Base-by-base conservation (phyloP, 2,888 invertebrate species). In the Phanerotoma sp. region DNA sequence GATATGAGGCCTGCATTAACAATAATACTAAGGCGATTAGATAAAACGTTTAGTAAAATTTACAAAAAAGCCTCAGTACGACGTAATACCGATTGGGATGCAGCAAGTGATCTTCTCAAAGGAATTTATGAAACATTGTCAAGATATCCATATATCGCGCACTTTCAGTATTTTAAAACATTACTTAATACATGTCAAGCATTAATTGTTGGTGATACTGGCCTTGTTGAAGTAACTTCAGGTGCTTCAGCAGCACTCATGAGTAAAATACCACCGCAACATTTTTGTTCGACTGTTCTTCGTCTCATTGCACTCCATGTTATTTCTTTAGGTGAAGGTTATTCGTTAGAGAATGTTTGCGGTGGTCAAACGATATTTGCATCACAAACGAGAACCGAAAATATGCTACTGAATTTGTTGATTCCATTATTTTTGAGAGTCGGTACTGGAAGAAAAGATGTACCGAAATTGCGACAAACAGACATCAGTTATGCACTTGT, bases 271-370 rank as follows among this genome's bases (percentile, higher is more conserved):
- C 96, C 97, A 2, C 97, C 97, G 28, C 88, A 91, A 46, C 89
- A 92, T 71, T 99, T 99, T 79, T 96, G 95, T 73, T 93, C 96
- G 25, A 94, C 94, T 41, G 96, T 96, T n/a, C 91, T 99, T 38
- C 84, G 96, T 60, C 82, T 99, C 40, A 90, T 97, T 53, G 95
- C 96, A 1, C 83, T 97, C 62, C 96, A 99, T 80, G 92, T 98
- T 72, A 88, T 96, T 62, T 95, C 96, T 51, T 85, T 95, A 16
- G 95, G 95, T 70, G 93, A 94, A 69, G 87, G 88, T 57, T 93
- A 91, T 71, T 90, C 92, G 0, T 78, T 99, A 66, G 97, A 98
- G 71, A 95, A 95, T 79, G 92, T 97, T 63, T 96, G 96, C 76
- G 95, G 96, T 30, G 93, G 94, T 30, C 91, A 89, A 66, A 85